These are phyloP conservation scores for Furcula furcula DNA, from an alignment of 2,888 invertebrate species.

Conservation along the genomic window DNA sequence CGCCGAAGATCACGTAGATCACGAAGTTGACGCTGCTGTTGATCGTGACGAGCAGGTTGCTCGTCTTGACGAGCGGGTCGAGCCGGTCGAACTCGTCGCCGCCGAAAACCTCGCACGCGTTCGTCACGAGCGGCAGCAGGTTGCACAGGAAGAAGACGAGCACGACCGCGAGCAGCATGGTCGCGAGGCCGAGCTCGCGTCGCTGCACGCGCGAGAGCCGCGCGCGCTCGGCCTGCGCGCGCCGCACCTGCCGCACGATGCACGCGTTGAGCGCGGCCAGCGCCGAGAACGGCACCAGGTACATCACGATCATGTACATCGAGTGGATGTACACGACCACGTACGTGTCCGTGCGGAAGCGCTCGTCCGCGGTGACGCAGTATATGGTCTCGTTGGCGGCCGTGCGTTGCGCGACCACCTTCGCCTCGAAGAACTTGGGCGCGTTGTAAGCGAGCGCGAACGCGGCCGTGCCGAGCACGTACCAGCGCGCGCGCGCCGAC, in stretches of 20 bases:
- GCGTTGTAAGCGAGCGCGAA: conserved; percentile 93
- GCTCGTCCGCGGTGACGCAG: conserved; percentile 85
- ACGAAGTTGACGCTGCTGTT: conserved; percentile 99
- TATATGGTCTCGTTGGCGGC: conserved; percentile 82
- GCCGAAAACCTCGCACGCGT: conserved; percentile 91
- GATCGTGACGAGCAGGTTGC: conserved; percentile 96
- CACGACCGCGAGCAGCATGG: conserved; percentile 97
- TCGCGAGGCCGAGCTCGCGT: conserved; percentile 95
- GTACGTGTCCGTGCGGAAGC: conserved; percentile 88
- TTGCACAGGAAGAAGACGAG: conserved; percentile 97
- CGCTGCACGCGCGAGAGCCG: conserved; percentile 94
- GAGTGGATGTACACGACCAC: conserved; percentile 95
- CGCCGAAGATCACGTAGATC: conserved; percentile 98
- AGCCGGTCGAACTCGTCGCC: conserved; percentile 64
- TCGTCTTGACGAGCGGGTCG: conserved; percentile 88
- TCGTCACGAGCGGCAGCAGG: conserved; percentile 91
- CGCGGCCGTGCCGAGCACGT: conserved; percentile 90
- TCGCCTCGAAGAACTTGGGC: conserved; percentile 89
- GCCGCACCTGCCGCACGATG: conserved; percentile 94
- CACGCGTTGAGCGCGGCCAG: conserved; percentile 94
- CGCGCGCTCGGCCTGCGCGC: conserved; percentile 94
- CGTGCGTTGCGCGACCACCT: conserved; percentile 64
- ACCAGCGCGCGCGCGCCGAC: conserved; percentile 91
- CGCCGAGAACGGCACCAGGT: conserved; percentile 94
- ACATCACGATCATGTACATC: conserved; percentile 96